A percentile compares a stretch with the other conserved stretches of the same genome.
phyloP scores from a whole-genome alignment of 2,888 invertebrate species.

The Synanthedon vespiformis region DNA sequence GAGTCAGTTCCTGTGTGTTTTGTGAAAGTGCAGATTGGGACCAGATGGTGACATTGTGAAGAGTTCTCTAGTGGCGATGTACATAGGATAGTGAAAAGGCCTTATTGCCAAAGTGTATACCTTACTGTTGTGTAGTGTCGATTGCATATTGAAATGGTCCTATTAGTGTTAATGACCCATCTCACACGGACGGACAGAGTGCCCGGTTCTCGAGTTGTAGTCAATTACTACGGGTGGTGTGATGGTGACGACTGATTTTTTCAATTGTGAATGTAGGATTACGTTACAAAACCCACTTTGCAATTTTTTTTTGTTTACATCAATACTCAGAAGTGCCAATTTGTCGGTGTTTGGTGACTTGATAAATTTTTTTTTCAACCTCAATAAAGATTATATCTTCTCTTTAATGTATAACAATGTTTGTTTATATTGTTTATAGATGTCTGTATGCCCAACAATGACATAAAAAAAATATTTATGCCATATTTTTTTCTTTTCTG shows the following conservation, averaged over 20 bases:
- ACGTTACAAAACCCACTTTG: no score
- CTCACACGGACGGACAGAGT: neutral
- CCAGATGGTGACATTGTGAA: neutral
- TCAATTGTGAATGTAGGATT: slow-evolving; percentile 1
- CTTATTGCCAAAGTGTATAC: neutral
- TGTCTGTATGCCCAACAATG: no score
- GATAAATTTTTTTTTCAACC: no score
- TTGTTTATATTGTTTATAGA: no score
- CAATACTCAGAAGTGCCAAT: neutral
- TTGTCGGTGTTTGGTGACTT: neutral
- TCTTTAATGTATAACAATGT: no score
- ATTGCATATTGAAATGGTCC: neutral
- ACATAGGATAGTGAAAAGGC: no score
- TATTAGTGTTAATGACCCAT: neutral
- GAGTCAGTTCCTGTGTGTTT: neutral
- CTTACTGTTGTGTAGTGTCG: neutral
- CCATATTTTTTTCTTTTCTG: no score
- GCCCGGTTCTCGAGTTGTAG: slow-evolving; percentile 7
- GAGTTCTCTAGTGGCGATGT: no score
- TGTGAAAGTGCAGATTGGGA: neutral
- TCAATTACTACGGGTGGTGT: slow-evolving; percentile 12
- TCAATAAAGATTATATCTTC: no score
- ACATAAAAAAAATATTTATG: no score
- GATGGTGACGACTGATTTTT: slow-evolving; percentile 12
- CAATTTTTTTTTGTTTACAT: neutral